Conservation (phyloP, 2,113 vertebrate genomes). For the Channa argus region DNA sequence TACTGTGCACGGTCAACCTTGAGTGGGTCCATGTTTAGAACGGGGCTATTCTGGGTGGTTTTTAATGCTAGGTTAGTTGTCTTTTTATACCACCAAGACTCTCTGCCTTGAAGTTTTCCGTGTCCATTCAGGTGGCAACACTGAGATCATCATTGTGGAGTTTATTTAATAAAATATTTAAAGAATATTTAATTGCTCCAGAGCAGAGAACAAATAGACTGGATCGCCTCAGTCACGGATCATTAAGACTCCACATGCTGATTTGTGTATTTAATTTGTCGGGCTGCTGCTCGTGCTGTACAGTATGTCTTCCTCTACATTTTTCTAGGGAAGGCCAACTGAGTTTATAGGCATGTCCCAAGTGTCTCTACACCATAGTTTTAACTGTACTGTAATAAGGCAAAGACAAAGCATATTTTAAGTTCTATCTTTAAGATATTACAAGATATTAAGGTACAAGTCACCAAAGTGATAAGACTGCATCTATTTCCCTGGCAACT, state of each 20-base stretch:
- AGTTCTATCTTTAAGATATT: slow-evolving; percentile 46
- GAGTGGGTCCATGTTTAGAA: not conserved
- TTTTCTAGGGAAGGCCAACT: not conserved
- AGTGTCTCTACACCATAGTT: slow-evolving; percentile 21
- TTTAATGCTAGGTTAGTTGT: slow-evolving; percentile 4
- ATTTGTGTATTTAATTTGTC: slow-evolving; percentile 20
- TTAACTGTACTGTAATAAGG: slow-evolving; percentile 23
- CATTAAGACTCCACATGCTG: slow-evolving; percentile 4
- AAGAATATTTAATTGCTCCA: slow-evolving; percentile 25
- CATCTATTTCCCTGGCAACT: slow-evolving; percentile 83
- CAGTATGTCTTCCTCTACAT: not conserved
- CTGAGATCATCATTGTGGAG: not conserved
- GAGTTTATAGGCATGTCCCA: slow-evolving; percentile 2
- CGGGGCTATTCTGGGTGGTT: slow-evolving; percentile 5
- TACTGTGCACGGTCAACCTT: slow-evolving; percentile 7
- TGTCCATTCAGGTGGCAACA: not conserved
- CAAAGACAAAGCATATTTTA: slow-evolving; percentile 43
- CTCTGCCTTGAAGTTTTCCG: not conserved
- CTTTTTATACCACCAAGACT: not conserved
- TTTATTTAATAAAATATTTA: too few relatives aligned
- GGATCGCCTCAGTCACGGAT: not conserved
- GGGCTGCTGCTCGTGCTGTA: not conserved
- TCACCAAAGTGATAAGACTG: slow-evolving; percentile 61
- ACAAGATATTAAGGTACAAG: slow-evolving; percentile 58
- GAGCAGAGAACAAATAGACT: not conserved